Conservation (phyloP, 1,140 invertebrate species). For the Plutomurus gul region DNA sequence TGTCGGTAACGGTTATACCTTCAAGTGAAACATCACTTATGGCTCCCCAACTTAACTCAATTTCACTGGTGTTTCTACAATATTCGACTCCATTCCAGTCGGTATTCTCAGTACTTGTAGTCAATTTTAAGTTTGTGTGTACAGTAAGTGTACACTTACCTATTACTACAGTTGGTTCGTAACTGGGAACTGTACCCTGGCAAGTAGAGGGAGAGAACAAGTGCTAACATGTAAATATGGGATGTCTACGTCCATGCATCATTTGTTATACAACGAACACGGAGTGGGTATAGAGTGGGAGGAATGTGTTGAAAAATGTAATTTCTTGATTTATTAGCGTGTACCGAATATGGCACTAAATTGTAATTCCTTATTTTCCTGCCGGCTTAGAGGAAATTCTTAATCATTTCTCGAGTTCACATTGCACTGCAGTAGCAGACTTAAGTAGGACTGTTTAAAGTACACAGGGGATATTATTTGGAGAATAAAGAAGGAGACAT, state of each 20-base stretch:
- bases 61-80: background rate
- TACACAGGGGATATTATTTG: no score
- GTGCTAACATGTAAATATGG: no score
- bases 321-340: conserved; percentile 36
- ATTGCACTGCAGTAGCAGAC: no score
- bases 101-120: background rate
- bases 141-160: no score
- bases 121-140: no score
- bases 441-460: no score
- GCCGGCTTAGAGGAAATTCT: background rate
- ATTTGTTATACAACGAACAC: no score
- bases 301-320: conserved; percentile 40
- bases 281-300: background rate
- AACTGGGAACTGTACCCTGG: no score
- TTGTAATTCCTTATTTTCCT: background rate
- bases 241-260: no score
- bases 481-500: no score
- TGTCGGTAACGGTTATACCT: background rate
- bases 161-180: no score
- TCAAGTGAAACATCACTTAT: conserved; percentile 17
- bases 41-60: background rate
- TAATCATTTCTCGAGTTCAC: background rate
- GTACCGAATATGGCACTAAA: conserved; percentile 10
- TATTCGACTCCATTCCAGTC: background rate
- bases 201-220: no score